Conservation (phyloP, 2,888 invertebrate species). For the Cetonia aurata region DNA sequence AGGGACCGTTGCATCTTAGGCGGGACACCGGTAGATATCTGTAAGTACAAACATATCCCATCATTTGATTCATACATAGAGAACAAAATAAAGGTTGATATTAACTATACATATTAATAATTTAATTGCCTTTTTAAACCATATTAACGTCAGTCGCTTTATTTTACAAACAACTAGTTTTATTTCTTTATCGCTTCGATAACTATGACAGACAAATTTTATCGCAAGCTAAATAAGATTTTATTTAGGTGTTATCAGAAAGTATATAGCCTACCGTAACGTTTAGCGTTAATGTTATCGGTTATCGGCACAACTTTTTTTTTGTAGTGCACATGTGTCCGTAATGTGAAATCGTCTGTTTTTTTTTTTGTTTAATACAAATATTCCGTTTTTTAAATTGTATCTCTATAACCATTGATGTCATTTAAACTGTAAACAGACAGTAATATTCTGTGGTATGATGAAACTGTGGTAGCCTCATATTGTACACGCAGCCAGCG, state of each 20-base stretch:
- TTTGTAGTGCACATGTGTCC: constrained; percentile 7
- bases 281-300: constrained; percentile 12
- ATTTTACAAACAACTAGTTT: not conserved
- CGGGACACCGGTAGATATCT: too few species aligned
- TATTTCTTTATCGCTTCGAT: constrained; percentile 5
- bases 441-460: constrained; percentile 3
- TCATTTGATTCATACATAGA: too few species aligned
- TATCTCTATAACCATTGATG: constrained; percentile 10
- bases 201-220: constrained; percentile 19
- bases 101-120: too few species aligned
- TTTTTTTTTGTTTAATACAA: constrained; percentile 1
- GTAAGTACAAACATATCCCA: too few species aligned
- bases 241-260: constrained; percentile 22
- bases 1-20: too few species aligned
- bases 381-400: not conserved
- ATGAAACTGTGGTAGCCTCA: constrained; percentile 6
- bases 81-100: too few species aligned
- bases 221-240: constrained; percentile 16
- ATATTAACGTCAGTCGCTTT: not conserved
- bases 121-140: too few species aligned
- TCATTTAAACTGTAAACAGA: constrained; percentile 12
- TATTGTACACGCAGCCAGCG: not conserved
- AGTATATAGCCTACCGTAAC: constrained; percentile 15
- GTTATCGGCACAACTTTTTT: constrained; percentile 20
- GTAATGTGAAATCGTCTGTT: too few species aligned